phyloP scores from a whole-genome alignment of 2,888 invertebrate species.

The Phania funesta region DNA sequence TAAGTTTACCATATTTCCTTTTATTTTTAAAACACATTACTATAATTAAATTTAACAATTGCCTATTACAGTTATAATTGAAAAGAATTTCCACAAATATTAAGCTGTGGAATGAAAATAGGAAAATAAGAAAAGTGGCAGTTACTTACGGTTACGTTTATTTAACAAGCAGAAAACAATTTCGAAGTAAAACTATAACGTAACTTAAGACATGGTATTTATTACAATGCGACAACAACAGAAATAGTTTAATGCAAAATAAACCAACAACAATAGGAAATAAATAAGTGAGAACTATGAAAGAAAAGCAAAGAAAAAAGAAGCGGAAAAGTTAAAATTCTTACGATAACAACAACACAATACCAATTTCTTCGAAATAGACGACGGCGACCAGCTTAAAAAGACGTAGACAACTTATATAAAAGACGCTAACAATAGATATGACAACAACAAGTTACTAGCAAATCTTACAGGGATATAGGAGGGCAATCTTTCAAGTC shows the following conservation, averaged over 20 bases:
- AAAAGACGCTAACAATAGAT: background rate
- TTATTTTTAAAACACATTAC: background rate
- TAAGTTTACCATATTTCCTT: no score
- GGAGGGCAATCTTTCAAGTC: background rate
- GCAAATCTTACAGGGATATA: background rate
- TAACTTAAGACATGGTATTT: constrained; percentile 23
- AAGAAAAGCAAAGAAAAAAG: no score
- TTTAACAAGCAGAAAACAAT: constrained; percentile 2
- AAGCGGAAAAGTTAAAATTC: constrained; percentile 57
- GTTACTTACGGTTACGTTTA: constrained; percentile 12
- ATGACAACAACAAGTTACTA: constrained; percentile 17
- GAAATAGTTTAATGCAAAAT: constrained; percentile 3
- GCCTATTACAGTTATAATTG: constrained; percentile 21
- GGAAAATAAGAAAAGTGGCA: constrained; percentile 43
- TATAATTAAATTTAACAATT: constrained; percentile 19
- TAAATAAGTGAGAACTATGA: constrained; percentile 19
- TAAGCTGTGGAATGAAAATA: constrained; percentile 1
- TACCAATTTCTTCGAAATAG: constrained; percentile 18
- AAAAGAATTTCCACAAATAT: constrained; percentile 24
- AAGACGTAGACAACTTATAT: background rate
- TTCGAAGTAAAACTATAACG: background rate
- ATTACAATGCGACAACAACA: constrained; percentile 43
- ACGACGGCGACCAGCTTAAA: background rate
- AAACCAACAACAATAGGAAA: constrained; percentile 13
- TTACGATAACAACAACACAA: constrained; percentile 51